These are phyloP conservation scores for Apis mellifera DNA, from an alignment of 1,140 invertebrate species.

Conservation along the genomic window DNA sequence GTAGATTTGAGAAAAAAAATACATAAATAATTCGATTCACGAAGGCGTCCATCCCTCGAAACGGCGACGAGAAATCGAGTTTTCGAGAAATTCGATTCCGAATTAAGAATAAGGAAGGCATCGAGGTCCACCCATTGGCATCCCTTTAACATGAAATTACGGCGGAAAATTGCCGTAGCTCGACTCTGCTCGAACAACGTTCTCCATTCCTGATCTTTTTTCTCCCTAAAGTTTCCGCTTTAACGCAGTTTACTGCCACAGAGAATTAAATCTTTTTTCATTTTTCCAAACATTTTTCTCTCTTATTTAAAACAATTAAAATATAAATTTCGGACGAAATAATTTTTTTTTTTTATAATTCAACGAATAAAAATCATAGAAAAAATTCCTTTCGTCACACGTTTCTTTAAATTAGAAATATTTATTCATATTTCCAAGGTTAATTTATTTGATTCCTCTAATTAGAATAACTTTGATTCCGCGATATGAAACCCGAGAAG, in stretches of 20 bases:
- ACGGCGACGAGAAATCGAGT: neutral
- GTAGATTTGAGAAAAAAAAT: neutral
- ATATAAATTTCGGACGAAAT: too few species aligned
- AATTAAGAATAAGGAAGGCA: slow-evolving; percentile 29
- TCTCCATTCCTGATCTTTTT: neutral
- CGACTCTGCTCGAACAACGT: slow-evolving; percentile 22
- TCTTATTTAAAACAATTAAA: too few species aligned
- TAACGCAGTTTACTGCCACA: neutral
- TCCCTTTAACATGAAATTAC: slow-evolving; percentile 39
- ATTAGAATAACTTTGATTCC: too few species aligned
- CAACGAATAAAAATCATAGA: too few species aligned
- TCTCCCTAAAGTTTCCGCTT: neutral
- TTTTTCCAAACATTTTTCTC: too few species aligned
- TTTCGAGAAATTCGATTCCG: slow-evolving; percentile 34
- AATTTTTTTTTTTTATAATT: too few species aligned
- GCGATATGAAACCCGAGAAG: too few species aligned
- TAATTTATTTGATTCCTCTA: too few species aligned
- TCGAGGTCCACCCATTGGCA: slow-evolving; percentile 13
- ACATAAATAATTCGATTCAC: slow-evolving; percentile 15
- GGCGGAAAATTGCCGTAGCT: slow-evolving; percentile 22
- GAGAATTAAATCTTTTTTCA: neutral
- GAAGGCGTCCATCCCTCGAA: neutral
- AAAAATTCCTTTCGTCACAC: too few species aligned
- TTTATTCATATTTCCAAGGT: too few species aligned
- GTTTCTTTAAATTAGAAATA: too few species aligned